These are phyloP conservation scores for Arctia plantaginis DNA, from an alignment of 2,888 invertebrate genomes.

Conservation along the genomic window DNA sequence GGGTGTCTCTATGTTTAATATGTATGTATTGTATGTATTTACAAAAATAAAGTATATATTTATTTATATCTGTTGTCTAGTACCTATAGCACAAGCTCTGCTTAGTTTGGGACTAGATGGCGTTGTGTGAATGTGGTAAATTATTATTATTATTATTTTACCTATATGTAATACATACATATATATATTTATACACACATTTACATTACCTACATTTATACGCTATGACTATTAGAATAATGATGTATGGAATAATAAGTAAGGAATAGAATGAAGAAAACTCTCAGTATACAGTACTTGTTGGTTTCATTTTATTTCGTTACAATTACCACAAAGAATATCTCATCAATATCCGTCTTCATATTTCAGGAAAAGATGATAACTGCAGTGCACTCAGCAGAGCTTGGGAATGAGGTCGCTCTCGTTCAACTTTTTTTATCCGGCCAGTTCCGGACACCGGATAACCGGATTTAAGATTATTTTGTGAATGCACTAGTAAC, in stretches of 20 bases:
- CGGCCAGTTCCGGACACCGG: slow-evolving; percentile 17
- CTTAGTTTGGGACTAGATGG: too few relatives aligned
- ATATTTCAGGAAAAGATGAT: not conserved
- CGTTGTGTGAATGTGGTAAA: too few relatives aligned
- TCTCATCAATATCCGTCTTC: not conserved
- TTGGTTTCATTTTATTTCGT: not conserved
- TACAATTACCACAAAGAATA: not conserved
- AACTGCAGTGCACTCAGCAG: slow-evolving; percentile 1
- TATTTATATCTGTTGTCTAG: too few relatives aligned
- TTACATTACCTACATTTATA: too few relatives aligned
- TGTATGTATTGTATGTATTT: too few relatives aligned
- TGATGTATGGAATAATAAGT: not conserved
- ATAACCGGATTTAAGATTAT: slow-evolving; percentile 22
- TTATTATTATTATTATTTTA: too few relatives aligned
- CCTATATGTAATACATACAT: too few relatives aligned
- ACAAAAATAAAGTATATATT: too few relatives aligned
- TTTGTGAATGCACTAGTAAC: slow-evolving; percentile 16
- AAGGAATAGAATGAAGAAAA: not conserved
- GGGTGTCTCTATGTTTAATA: too few relatives aligned
- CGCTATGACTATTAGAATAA: too few relatives aligned
- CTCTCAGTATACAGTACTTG: not conserved
- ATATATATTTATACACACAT: too few relatives aligned
- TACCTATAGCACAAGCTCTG: too few relatives aligned
- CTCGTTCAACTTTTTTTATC: slow-evolving; percentile 19
- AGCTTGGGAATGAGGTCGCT: slow-evolving; percentile 20